Percentiles rank a stretch among this genome's conserved stretches.
Conservation (phyloP, 2,888 invertebrate species). For the Panorpa germanica region DNA sequence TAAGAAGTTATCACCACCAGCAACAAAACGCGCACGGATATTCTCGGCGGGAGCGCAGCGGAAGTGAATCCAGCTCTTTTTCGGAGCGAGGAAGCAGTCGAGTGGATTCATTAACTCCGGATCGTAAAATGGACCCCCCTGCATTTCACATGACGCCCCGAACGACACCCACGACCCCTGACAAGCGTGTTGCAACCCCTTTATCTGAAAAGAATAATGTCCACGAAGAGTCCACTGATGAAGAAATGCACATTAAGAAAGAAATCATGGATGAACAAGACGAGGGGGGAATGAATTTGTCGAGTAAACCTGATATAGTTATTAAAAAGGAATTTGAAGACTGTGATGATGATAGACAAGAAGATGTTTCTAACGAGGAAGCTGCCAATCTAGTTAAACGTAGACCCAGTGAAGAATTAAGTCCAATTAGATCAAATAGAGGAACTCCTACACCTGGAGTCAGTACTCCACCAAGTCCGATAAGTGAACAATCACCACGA, state of each 20-base stretch:
- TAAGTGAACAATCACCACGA: slow-evolving; percentile 60
- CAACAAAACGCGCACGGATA: slow-evolving; percentile 34
- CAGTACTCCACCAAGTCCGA: slow-evolving; percentile 45
- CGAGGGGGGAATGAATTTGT: slow-evolving; percentile 28
- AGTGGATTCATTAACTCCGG: slow-evolving; percentile 65
- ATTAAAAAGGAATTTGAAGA: slow-evolving; percentile 46
- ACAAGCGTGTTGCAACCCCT: slow-evolving; percentile 25
- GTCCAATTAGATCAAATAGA: slow-evolving; percentile 19
- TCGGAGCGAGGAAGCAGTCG: slow-evolving; percentile 66
- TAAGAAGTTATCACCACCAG: slow-evolving; percentile 55
- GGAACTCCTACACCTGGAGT: slow-evolving; percentile 28
- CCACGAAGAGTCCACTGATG: slow-evolving; percentile 29
- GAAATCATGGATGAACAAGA: slow-evolving; percentile 33
- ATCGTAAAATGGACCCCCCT: slow-evolving; percentile 46
- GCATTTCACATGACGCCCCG: slow-evolving; percentile 43
- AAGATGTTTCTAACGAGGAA: slow-evolving; percentile 10
- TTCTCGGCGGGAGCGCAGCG: slow-evolving; percentile 59
- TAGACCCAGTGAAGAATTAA: too few relatives aligned
- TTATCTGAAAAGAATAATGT: slow-evolving; percentile 29
- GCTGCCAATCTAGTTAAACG: too few relatives aligned
- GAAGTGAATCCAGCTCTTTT: slow-evolving; percentile 77
- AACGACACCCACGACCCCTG: slow-evolving; percentile 40
- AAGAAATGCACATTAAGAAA: slow-evolving; percentile 37
- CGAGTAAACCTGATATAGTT: slow-evolving; percentile 27
- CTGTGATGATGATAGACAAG: slow-evolving; percentile 37